Percentiles rank a stretch among this genome's conserved stretches.
Evolutionary conservation across 2,888 invertebrate species (phyloP).

Genomic region (Lochmaea capreae): DNA sequence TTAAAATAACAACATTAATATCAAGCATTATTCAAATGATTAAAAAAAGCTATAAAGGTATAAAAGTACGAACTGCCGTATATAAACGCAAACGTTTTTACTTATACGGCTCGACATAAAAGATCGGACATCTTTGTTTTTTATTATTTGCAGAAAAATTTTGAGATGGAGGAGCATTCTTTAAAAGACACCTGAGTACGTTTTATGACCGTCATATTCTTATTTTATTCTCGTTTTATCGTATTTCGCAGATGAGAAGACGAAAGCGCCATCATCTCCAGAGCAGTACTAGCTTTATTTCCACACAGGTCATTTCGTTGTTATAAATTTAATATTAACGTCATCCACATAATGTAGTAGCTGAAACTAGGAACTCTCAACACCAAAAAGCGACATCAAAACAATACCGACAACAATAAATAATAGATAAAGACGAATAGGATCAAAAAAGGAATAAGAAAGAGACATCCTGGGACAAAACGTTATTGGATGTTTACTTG

Average conservation of each 20-base stretch:
- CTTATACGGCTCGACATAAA: slow-evolving; percentile 28
- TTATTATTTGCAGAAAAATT: slow-evolving; percentile 49
- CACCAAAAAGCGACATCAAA: too few species aligned
- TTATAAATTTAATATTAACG: neutral
- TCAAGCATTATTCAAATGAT: slow-evolving; percentile 22
- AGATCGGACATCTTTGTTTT: slow-evolving; percentile 44
- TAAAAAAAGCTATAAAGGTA: slow-evolving; percentile 17
- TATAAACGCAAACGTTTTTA: slow-evolving; percentile 23
- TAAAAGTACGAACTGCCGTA: slow-evolving; percentile 24
- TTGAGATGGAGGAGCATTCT: slow-evolving; percentile 49
- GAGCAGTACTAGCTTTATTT: slow-evolving; percentile 9
- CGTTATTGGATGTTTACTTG: too few species aligned
- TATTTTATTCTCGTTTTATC: slow-evolving; percentile 60
- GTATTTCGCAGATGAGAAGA: slow-evolving; percentile 51
- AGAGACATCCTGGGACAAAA: too few species aligned
- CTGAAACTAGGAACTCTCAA: too few species aligned
- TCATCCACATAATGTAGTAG: too few species aligned
- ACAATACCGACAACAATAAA: too few species aligned
- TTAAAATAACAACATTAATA: slow-evolving; percentile 13
- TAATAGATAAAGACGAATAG: too few species aligned
- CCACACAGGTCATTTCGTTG: neutral
- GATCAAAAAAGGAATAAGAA: too few species aligned
- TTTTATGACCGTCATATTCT: slow-evolving; percentile 59
- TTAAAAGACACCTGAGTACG: slow-evolving; percentile 58
- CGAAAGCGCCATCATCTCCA: slow-evolving; percentile 44